Evolutionary conservation across 2,113 vertebrate species (phyloP), one percentile per base, ranked within the genome.

Genomic region (Cepphus grylle): DNA sequence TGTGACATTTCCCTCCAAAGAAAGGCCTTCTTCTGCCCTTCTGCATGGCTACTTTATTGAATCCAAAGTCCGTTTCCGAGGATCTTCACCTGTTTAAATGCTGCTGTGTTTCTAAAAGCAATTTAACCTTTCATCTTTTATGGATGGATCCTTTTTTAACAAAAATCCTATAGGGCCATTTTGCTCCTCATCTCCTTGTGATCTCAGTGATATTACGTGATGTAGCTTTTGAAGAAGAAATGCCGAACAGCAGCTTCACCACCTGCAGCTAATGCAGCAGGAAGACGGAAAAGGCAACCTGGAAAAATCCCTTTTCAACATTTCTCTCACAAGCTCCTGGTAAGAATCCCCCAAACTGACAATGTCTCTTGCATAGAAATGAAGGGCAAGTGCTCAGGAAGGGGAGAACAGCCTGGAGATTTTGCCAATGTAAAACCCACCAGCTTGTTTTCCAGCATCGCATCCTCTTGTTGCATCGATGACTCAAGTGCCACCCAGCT

Each of bases 41-140:
- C 94, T 92, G 90, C 90, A 20, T 88, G 93, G 95, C 95, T 81
- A 97, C 94, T 93, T 90, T 96, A 96, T 97, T 97, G 96, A 97
- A 97, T 96, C 95, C 87, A 93, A 95, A 96, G 93, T 97, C 93
- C 49, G 0, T 96, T 97, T 88, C 93, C 80, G 47, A 97, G 87
- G 96, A 97, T 90, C 95, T 78, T 96, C 94, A 95, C 96, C 95
- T 94, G 97, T 95, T 97, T 97, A 96, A 97, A 96, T 18, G 79
- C 93, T 72, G 94, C 96, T 96, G 96, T 96, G 94, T 96, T 96
- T 94, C 94, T 96, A 94, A 97, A 96, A 97, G 97, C 97, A 97
- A 96, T 96, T 97, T 95, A 96, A 96, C 93, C 93, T 97, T 97
- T 97, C 96, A 97, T 97, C 96, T 97, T 97, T 96, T 96, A 97